Evolutionary conservation across 1,140 invertebrate genomes (phyloP), one percentile per base, ranked within the genome.

Genomic region (Proctacanthus coquilletti): DNA sequence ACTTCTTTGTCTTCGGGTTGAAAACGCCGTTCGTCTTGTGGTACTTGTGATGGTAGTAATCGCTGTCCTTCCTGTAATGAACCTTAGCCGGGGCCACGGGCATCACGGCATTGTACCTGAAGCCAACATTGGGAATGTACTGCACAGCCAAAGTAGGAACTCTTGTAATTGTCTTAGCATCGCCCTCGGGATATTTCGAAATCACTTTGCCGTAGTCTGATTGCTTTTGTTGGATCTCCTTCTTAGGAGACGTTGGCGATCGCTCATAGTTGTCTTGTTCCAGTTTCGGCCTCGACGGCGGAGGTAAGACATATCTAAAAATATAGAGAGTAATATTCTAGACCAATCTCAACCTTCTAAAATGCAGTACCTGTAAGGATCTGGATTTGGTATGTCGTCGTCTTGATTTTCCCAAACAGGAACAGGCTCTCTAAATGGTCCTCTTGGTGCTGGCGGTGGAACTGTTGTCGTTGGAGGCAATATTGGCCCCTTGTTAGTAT

Each of bases 361-460:
- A 29, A 29, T 11, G 15, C 3, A 29, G 15, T 61, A 72, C 69
- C 65, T 66, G 53, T 70, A 68, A 46, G 68, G 66, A 45, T 69
- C 65, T 40, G 69, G 69, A 52, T 72, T 69, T 29, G 68, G 68
- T 30, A 65, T 52, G 42, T 72, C 69, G 42, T 64, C 56, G 15
- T 53, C 52, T 40, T 64, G 54, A 49, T 68, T 62, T 48, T 72
- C 70, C 70, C 69, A 72, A 13, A 71, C 70, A 2, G 69, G 65
- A 41, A 68, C 68, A 3, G 69, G 69, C 17, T 50, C 54, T 15
- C 68, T 57, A 47, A 58, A 67, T 18, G 69, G 68, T 44, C 51
- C 54, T 49, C 56, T 57, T 19, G 53, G 46, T 5, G 63, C 61
- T 35, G 56, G 58, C 32, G 47, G 34, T 18, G 65, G 65, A 21